These are phyloP conservation scores for Paradoxurus hermaphroditus DNA, from an alignment of 2,113 vertebrate genomes.

Conservation along the genomic window DNA sequence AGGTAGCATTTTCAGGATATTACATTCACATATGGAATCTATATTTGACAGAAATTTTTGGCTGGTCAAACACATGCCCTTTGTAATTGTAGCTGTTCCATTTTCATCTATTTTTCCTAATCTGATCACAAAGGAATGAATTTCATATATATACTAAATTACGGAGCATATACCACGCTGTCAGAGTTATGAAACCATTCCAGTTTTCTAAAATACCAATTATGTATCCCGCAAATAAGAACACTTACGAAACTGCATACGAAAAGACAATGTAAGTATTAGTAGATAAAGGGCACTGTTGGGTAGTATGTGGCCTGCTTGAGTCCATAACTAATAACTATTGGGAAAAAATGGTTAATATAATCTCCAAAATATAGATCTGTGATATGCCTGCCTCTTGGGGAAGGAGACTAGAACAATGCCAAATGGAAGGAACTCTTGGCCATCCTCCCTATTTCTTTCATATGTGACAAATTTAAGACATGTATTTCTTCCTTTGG, in stretches of 20 bases:
- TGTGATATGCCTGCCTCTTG: background rate
- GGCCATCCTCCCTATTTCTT: conserved; percentile 5
- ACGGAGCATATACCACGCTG: background rate
- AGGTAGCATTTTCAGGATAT: conserved; percentile 36
- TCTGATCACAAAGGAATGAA: background rate
- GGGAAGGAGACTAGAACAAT: conserved; percentile 1
- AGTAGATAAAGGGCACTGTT: background rate
- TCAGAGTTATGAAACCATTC: background rate
- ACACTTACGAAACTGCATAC: background rate
- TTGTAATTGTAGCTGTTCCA: background rate
- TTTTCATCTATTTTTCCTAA: conserved; percentile 19
- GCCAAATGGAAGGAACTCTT: conserved; percentile 23
- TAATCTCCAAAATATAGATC: background rate
- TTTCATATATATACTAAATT: background rate
- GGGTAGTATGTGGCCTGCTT: background rate
- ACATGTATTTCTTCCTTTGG: conserved; percentile 24
- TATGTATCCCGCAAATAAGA: background rate
- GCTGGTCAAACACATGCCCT: background rate
- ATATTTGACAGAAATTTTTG: background rate
- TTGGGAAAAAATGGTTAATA: background rate
- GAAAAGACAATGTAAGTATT: background rate
- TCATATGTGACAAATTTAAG: conserved; percentile 54
- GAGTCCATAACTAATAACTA: background rate
- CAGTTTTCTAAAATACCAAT: background rate
- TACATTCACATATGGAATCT: conserved; percentile 23